Base-by-base conservation (phyloP, 2,888 invertebrate genomes). In the Cantharis rustica region DNA sequence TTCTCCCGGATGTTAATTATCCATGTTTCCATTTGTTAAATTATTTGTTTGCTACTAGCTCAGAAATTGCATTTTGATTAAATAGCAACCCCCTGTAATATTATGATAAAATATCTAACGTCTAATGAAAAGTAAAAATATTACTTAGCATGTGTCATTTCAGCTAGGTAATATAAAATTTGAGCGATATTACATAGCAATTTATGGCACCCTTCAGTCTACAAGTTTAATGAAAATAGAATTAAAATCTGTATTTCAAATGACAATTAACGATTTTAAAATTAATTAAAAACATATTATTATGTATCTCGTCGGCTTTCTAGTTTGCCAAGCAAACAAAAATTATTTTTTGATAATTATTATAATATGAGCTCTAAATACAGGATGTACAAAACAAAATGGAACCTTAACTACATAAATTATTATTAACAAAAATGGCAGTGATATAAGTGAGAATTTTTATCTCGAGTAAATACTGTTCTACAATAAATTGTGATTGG, bases 1-100 rank as follows among this genome's bases (percentile, higher is more conserved):
- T 76, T 76, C 73, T 66, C 61, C 62, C 76, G 76, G 73, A 73
- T 71, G 73, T 76, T 73, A 73, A 76, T 76, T 76, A 76, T 70
- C 76, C 63, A 76, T 31, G 76, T 70, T 73, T 73, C 76, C 73
- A 76, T 76, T 76, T 76, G 71, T 63, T 16, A 71, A 75, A 75
- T 75, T 75, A 75, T 75, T 75, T 75, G 74, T 75, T 75, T 17
- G 70, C 16, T 64, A 66, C 69, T 61, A 61, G 15, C 71, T 71
- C 68, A 62, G 31, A 75, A 75, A 71, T 71, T 75, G 75, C 71
- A 71, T 75, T 71, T 75, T 75, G 75, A 71, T 75, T 75, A 68
- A 75, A 71, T 70, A 26, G 75, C 71, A 64, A 71, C 74, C 64
- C 47, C 47, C 47, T 47, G 47, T n/a, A n/a, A 47, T 47, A n/a